These are phyloP conservation scores for Steinernema carpocapsae DNA, from an alignment of 2,888 invertebrate genomes.

Conservation along the genomic window DNA sequence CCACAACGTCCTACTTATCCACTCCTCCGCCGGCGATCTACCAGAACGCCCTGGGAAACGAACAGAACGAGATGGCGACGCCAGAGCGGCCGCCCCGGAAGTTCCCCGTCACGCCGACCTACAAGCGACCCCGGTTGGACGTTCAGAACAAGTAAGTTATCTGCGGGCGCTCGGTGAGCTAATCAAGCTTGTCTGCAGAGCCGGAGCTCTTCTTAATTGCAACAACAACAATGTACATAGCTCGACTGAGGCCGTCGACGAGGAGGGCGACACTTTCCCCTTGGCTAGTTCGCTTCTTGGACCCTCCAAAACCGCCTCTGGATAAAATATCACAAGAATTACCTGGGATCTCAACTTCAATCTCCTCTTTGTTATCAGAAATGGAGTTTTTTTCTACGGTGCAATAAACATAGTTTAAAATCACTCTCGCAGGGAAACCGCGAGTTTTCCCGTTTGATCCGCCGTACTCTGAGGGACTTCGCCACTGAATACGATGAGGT, in stretches of 20 bases:
- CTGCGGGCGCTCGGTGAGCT: neutral
- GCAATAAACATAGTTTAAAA: neutral
- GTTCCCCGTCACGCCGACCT: constrained; percentile 15
- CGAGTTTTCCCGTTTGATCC: constrained; percentile 54
- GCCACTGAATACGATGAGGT: constrained; percentile 81
- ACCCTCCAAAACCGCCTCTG: neutral
- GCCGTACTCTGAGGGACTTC: constrained; percentile 71
- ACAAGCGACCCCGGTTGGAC: neutral
- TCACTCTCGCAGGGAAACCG: constrained; percentile 57
- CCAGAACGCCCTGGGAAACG: neutral
- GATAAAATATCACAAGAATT: neutral
- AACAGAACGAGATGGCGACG: constrained; percentile 7
- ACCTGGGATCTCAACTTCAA: neutral
- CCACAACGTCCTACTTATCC: constrained; percentile 9
- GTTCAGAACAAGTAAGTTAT: constrained; percentile 4
- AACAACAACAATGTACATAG: constrained; percentile 24
- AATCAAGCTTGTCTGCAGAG: neutral
- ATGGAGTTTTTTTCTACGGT: neutral
- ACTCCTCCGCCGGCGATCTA: constrained; percentile 13
- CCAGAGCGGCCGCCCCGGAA: neutral
- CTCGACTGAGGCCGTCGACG: neutral
- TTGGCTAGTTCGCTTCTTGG: neutral
- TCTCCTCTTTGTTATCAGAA: neutral
- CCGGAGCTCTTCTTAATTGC: neutral
- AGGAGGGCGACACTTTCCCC: neutral